These are phyloP conservation scores for Hippocampus barbouri DNA, from an alignment of 2,113 vertebrate species.

Conservation along the genomic window DNA sequence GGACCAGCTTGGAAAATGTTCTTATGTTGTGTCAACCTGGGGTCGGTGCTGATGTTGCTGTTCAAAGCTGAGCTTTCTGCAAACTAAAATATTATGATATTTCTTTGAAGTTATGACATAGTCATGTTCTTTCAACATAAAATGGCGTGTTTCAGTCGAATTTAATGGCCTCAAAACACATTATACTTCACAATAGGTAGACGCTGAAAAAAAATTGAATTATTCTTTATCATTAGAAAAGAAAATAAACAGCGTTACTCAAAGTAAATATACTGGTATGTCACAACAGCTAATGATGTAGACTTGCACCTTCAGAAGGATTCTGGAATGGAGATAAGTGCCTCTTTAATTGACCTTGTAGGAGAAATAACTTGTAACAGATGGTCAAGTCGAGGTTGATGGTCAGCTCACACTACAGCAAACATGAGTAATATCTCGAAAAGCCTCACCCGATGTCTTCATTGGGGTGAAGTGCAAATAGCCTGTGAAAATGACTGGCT, in stretches of 20 bases:
- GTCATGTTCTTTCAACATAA: neutral
- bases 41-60: neutral
- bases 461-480: slow-evolving; percentile 14
- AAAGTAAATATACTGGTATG: neutral
- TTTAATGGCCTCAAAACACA: neutral
- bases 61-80: neutral
- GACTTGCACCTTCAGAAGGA: neutral
- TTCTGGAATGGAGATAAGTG: slow-evolving; percentile 13
- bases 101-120: neutral
- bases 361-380: slow-evolving; percentile 20
- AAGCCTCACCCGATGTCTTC: slow-evolving; percentile 8
- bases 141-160: neutral
- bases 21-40: neutral
- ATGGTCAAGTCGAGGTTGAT: slow-evolving; percentile 8
- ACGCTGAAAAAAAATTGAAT: too few relatives aligned
- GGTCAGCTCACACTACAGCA: slow-evolving; percentile 21
- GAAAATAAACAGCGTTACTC: neutral
- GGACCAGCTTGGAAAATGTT: neutral
- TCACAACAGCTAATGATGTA: neutral
- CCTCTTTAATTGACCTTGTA: slow-evolving; percentile 22
- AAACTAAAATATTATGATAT: neutral
- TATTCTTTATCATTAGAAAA: too few relatives aligned
- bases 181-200: neutral
- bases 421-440: slow-evolving; percentile 6
- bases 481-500: slow-evolving; percentile 4